Evolutionary conservation across 2,113 vertebrate genomes (phyloP).

Genomic region (Periophthalmus modestus): DNA sequence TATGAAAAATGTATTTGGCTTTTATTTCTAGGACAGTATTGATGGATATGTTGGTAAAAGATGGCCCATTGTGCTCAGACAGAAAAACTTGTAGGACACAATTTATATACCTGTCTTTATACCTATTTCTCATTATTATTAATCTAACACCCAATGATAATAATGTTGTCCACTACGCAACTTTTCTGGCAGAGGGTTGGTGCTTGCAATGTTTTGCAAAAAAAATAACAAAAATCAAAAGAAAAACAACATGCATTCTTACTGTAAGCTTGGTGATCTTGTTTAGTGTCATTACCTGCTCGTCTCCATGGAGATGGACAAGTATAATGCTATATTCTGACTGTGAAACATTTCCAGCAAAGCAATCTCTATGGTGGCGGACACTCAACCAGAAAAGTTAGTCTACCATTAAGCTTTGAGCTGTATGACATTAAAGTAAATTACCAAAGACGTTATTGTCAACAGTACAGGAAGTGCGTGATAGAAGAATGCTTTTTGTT

Average conservation of each 20-base stretch:
- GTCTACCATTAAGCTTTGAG: neutral
- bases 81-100: neutral
- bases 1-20: no score
- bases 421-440: constrained; percentile 26
- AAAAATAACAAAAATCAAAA: no score
- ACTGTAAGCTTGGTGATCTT: neutral
- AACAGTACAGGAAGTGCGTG: constrained; percentile 59
- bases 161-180: neutral
- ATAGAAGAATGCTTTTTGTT: constrained; percentile 51
- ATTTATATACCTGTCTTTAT: neutral
- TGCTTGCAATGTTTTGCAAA: no score
- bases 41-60: no score
- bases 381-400: neutral
- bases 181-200: neutral
- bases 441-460: constrained; percentile 41
- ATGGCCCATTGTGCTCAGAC: no score
- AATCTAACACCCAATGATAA: neutral
- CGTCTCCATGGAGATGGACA: neutral
- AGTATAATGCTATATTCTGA: neutral
- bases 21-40: no score
- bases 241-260: neutral
- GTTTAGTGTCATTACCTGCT: no score
- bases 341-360: neutral
- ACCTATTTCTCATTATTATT: neutral
- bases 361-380: neutral